Evolutionary conservation across 2,888 invertebrate genomes (phyloP), one percentile per base, ranked within the genome.

Genomic region (Eledone cirrhosa): DNA sequence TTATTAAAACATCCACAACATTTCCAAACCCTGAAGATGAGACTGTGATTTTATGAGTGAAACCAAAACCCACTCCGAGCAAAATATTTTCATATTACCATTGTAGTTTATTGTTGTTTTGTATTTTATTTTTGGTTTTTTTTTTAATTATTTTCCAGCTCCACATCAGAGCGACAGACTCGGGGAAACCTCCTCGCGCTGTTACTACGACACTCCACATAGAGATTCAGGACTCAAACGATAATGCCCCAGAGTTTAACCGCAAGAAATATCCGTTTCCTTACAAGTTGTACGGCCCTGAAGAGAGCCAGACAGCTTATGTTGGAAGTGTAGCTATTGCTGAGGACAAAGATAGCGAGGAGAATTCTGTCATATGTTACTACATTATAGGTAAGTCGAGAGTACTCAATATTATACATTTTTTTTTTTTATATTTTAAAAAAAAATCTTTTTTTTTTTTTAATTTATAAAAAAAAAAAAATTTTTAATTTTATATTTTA

Each of bases 291-390:
- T 79, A 81, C 63, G 82, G 82, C 14, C 86, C 87, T 75, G 85
- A 85, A 41, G 79, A 82, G 31, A 79, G 80, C 33, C 80, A 81
- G 7, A 79, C 79, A 7, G 82, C 83, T 16, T 84, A 84, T 59
- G 78, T 82, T n/a, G 85, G 86, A 31, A 84, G 83, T 80, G 83
- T 89, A 22, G 83, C 84, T 31, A 79, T 88, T 77, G 91, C 91
- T 27, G 96, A 95, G 85, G 95, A 96, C 85, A 93, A 94, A 2
- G 95, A 95, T 83, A 95, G 95, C 84, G 94, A 95, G 0, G 87
- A 88, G 77, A 93, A 94, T 76, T 93, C 95, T 77, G 94, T 95
- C 81, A 95, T 97, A n/a, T 98, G 97, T 88, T 98, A 97, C 89
- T 97, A 94, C 88, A 95, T 98, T 77, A 93, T 97, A n/a, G 94